A percentile compares a stretch with the other conserved stretches of the same genome.
phyloP scores from a whole-genome alignment of 2,888 invertebrate genomes.

The Caenorhabditis sulstoni region DNA sequence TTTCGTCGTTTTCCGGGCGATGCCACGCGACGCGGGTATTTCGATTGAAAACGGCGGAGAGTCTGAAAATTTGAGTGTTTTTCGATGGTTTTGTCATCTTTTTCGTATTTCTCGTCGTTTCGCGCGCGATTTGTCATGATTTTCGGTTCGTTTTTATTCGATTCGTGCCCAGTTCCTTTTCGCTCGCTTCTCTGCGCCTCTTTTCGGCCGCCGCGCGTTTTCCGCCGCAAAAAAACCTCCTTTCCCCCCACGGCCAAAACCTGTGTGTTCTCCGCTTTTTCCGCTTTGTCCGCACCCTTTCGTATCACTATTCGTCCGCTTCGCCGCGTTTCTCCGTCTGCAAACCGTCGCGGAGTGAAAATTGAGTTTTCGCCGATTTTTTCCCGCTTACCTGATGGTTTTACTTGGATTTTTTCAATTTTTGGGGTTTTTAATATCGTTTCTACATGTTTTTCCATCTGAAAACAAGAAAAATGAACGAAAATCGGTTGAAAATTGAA shows the following conservation, averaged over 20 bases:
- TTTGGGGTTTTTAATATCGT: too few species aligned
- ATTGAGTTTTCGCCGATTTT: neutral
- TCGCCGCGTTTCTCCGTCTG: neutral
- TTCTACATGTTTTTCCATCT: neutral
- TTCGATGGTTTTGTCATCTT: too few species aligned
- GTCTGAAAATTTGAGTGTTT: neutral
- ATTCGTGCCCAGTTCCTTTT: neutral
- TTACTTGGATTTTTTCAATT: too few species aligned
- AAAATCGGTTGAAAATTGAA: neutral
- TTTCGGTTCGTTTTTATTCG: neutral
- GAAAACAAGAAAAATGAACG: neutral
- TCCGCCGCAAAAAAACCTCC: too few species aligned
- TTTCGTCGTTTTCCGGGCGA: neutral
- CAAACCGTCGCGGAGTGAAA: neutral
- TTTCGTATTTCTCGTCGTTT: neutral
- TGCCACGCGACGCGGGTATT: neutral
- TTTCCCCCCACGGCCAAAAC: neutral
- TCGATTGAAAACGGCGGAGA: neutral
- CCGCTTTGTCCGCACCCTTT: neutral
- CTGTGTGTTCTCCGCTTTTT: conserved; percentile 6
- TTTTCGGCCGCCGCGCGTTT: neutral
- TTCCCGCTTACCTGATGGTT: neutral
- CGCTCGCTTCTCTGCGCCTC: neutral
- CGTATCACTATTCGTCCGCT: too few species aligned
- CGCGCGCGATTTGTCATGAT: conserved; percentile 6